phyloP scores from a whole-genome alignment of 2,113 vertebrate species.

The Apeltes quadracus region DNA sequence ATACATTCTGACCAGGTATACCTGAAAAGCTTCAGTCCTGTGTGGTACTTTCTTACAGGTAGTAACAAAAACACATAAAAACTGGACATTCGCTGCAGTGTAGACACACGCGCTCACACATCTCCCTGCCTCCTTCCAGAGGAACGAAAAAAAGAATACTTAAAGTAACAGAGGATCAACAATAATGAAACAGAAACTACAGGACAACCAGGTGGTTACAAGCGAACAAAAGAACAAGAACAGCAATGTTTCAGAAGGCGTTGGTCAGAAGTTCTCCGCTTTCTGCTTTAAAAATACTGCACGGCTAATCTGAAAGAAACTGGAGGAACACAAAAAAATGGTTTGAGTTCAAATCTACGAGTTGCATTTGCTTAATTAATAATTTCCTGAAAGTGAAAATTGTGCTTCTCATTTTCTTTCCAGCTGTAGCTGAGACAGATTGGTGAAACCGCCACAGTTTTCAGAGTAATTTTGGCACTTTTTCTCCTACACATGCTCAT shows the following conservation, averaged over 20 bases:
- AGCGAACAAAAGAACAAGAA: slow-evolving; percentile 52
- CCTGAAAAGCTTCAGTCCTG: neutral
- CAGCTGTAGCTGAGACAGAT: neutral
- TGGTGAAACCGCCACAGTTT: slow-evolving; percentile 63
- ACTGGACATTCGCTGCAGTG: neutral
- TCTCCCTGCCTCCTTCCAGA: slow-evolving; percentile 18
- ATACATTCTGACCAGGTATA: slow-evolving; percentile 18
- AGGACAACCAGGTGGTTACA: slow-evolving; percentile 34
- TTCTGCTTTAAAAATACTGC: slow-evolving; percentile 74
- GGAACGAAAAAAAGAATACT: slow-evolving; percentile 51
- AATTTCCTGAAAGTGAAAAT: neutral
- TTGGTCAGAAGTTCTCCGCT: slow-evolving; percentile 27
- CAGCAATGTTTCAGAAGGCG: slow-evolving; percentile 37
- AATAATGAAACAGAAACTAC: slow-evolving; percentile 60
- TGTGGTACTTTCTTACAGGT: slow-evolving; percentile 28
- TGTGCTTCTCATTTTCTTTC: neutral
- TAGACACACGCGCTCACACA: neutral
- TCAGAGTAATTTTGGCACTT: slow-evolving; percentile 74
- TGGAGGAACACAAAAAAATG: slow-evolving; percentile 35
- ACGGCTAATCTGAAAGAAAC: slow-evolving; percentile 61
- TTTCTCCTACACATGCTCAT: slow-evolving; percentile 47
- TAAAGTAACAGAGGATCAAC: slow-evolving; percentile 49
- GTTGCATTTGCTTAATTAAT: neutral
- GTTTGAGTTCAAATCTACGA: neutral
- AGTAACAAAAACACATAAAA: slow-evolving; percentile 25